A percentile compares a stretch with the other conserved stretches of the same genome.
Evolutionary conservation across 2,888 invertebrate species (phyloP).

Genomic region (Epinotia nisella): DNA sequence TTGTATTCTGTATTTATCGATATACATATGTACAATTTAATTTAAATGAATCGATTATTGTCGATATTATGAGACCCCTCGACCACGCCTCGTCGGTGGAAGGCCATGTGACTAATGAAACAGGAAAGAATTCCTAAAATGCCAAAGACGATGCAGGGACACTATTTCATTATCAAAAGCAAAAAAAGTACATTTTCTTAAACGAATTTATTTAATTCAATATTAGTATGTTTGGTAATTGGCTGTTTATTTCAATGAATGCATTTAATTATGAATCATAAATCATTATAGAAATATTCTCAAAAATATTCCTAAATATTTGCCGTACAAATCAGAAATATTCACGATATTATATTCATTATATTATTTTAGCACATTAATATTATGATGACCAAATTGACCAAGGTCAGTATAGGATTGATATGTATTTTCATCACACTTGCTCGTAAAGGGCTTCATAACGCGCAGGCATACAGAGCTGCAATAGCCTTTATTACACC

Average conservation of each 20-base stretch:
- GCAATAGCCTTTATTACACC: too few species aligned
- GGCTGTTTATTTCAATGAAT: conserved; percentile 45
- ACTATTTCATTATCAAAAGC: not conserved
- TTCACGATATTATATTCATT: not conserved
- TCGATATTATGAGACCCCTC: not conserved
- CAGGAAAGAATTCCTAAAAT: not conserved
- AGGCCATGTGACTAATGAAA: not conserved
- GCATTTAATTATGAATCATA: conserved; percentile 29
- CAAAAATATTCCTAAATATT: not conserved
- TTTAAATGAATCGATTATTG: not conserved
- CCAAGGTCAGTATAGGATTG: conserved; percentile 25
- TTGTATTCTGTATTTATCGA: too few species aligned
- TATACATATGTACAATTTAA: too few species aligned
- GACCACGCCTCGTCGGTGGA: not conserved
- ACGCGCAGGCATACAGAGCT: too few species aligned
- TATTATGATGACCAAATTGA: conserved; percentile 10
- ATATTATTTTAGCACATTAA: not conserved
- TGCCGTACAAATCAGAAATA: not conserved
- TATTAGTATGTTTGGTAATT: conserved; percentile 56
- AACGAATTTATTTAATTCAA: conserved; percentile 51
- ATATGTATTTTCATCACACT: conserved; percentile 29
- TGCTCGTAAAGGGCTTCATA: too few species aligned
- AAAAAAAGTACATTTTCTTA: conserved; percentile 33
- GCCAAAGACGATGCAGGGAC: not conserved
- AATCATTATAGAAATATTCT: not conserved